phyloP scores from a whole-genome alignment of 1,140 invertebrate species.

The Drosophila punjabiensis region DNA sequence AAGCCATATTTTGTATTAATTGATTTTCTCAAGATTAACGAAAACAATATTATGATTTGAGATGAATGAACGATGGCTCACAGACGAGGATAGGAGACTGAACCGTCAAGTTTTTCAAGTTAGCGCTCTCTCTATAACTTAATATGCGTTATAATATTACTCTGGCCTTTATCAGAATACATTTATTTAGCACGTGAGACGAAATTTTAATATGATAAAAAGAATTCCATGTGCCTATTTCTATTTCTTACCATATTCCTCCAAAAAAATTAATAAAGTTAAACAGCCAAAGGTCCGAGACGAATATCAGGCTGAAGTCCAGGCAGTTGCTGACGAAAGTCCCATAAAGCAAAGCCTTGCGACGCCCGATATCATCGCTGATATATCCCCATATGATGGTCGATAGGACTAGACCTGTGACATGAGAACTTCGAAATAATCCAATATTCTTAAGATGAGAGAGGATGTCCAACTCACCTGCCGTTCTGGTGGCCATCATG shows the following conservation, averaged over 20 bases:
- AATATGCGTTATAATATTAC: too few species aligned
- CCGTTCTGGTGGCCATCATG: constrained; percentile 67
- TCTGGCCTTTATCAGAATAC: too few species aligned
- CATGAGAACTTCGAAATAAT: background rate
- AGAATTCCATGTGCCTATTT: too few species aligned
- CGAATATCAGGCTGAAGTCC: constrained; percentile 86
- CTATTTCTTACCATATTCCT: constrained; percentile 61
- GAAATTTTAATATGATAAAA: too few species aligned
- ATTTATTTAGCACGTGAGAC: too few species aligned
- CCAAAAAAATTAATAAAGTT: constrained; percentile 86
- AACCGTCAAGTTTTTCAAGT: too few species aligned
- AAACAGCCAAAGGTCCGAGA: constrained; percentile 86
- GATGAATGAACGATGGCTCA: too few species aligned
- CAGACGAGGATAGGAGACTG: too few species aligned
- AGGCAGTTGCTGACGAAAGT: constrained; percentile 64
- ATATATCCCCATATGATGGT: constrained; percentile 87
- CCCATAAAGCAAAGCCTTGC: constrained; percentile 85
- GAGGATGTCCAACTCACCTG: constrained; percentile 48
- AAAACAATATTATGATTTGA: too few species aligned
- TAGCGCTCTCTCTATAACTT: too few species aligned
- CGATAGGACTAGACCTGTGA: constrained; percentile 71
- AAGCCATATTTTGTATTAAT: background rate
- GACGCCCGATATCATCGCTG: constrained; percentile 86
- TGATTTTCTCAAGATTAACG: too few species aligned
- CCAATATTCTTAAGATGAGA: background rate